Evolutionary conservation across 2,888 invertebrate genomes (phyloP), one percentile per base, ranked within the genome.

Genomic region (Heliconius hortense): DNA sequence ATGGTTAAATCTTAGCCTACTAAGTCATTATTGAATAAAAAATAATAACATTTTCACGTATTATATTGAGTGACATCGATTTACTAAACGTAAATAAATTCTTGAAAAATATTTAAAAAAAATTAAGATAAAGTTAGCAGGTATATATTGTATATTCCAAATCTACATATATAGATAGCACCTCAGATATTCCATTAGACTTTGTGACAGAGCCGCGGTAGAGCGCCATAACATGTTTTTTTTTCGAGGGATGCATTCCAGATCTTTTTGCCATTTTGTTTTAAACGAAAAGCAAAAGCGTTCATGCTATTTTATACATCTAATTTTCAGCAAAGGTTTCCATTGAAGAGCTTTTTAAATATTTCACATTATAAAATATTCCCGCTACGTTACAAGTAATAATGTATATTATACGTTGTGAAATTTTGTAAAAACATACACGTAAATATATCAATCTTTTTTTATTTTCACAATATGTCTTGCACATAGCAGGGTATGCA

Each of bases 111-210:
- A n/a, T 1, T n/a, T 10, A 10, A n/a, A 56, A n/a, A 56, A n/a
- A n/a, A 10, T 18, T n/a, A 21, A 8, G n/a, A 56, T 10, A 2
- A 53, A 8, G 3, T 10, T n/a, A 21, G 28, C 8, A 62, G 18
- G 48, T 4, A 48, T 48, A 48, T 48, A 48, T 2, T 21, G 21
- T 63, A 63, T 56, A n/a, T 56, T 10, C 10, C 3, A 21, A 31
- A 63, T 31, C 1, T n/a, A 64, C 4, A 35, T 21, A 18, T 10
- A 63, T 11, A 63, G 21, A 21, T n/a, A 31, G 11, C 63, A 31
- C 63, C 31, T 63, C 63, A 63, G 63, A n/a, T 63, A 63, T 63
- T 63, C n/a, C 35, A 53, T 68, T 53, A 68, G 31, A 69, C 69
- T 69, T 48, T 18, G 13, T 13, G n/a, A 56, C 56, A 15, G 13